Evolutionary conservation across 2,113 vertebrate genomes (phyloP).

Genomic region (Ochotona curzoniae): DNA sequence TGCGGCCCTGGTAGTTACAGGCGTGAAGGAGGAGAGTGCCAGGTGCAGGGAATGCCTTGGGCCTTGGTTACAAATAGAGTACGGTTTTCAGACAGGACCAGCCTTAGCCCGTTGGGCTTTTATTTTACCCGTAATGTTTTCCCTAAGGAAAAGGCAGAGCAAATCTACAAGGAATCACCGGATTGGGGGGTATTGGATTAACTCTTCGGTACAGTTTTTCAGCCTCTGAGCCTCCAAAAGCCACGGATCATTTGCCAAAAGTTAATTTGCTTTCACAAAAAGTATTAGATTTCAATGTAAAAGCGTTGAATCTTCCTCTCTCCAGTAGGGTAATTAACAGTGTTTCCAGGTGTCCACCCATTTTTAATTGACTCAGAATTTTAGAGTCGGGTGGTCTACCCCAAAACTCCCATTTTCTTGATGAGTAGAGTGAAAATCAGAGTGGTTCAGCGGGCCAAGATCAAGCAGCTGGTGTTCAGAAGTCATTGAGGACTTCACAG

Average conservation of each 20-base stretch:
- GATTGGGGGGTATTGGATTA: not conserved
- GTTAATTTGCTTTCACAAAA: not conserved
- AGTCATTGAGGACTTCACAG: conserved; percentile 6
- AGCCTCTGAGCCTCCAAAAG: not conserved
- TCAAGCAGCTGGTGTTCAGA: not conserved
- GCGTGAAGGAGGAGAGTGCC: conserved; percentile 24
- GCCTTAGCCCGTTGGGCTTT: not conserved
- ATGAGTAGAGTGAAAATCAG: conserved; percentile 38
- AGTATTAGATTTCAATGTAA: conserved; percentile 10
- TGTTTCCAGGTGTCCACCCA: not conserved
- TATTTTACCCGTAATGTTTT: not conserved
- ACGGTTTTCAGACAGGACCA: not conserved
- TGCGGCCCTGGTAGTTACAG: conserved; percentile 51
- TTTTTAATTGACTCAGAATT: conserved; percentile 47
- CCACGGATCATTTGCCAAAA: not conserved
- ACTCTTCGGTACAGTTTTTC: not conserved
- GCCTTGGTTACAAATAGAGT: not conserved
- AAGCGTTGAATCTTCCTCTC: not conserved
- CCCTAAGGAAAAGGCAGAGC: not conserved
- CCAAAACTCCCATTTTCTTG: not conserved
- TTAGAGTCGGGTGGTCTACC: conserved; percentile 34
- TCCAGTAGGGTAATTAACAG: not conserved
- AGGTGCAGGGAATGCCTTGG: not conserved
- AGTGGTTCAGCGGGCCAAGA: not conserved
- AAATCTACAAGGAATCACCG: not conserved